Percentiles rank a stretch among this genome's conserved stretches.
Evolutionary conservation across 2,888 invertebrate genomes (phyloP).

Genomic region (Globia sparganii): DNA sequence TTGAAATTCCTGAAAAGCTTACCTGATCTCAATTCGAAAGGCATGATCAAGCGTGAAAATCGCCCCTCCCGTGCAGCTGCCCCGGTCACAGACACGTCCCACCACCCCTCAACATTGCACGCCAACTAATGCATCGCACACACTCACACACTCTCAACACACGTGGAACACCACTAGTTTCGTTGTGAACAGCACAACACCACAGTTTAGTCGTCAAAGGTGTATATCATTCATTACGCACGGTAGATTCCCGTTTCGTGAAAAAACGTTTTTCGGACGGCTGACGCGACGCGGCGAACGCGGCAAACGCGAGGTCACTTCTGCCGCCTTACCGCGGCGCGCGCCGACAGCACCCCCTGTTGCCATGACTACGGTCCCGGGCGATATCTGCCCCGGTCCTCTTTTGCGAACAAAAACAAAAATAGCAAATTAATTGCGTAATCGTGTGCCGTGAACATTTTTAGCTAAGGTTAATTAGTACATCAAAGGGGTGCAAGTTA

Average conservation of each 20-base stretch:
- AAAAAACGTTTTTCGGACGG: conserved; percentile 76
- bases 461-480: conserved; percentile 79
- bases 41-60: conserved; percentile 86
- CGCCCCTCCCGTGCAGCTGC: conserved; percentile 81
- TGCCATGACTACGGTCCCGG: conserved; percentile 85
- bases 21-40: conserved; percentile 89
- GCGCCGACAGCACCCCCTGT: conserved; percentile 88
- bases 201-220: conserved; percentile 72
- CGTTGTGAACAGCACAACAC: conserved; percentile 69
- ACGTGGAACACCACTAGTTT: conserved; percentile 72
- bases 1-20: conserved; percentile 76
- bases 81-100: conserved; percentile 81
- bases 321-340: conserved; percentile 87
- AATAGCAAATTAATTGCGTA: conserved; percentile 89
- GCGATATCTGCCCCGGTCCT: conserved; percentile 85
- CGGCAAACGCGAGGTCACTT: conserved; percentile 83
- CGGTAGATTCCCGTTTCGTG: conserved; percentile 78
- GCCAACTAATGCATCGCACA: conserved; percentile 79
- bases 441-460: conserved; percentile 84
- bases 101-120: conserved; percentile 83
- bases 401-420: conserved; percentile 86
- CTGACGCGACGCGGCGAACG: conserved; percentile 80
- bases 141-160: conserved; percentile 75
- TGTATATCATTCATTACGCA: conserved; percentile 80
- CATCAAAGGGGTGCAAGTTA: conserved; percentile 77